A percentile compares a stretch with the other conserved stretches of the same genome.
Evolutionary conservation across 2,797 vertebrate species (phyloP).

Genomic region (Sebastes glaucus): DNA sequence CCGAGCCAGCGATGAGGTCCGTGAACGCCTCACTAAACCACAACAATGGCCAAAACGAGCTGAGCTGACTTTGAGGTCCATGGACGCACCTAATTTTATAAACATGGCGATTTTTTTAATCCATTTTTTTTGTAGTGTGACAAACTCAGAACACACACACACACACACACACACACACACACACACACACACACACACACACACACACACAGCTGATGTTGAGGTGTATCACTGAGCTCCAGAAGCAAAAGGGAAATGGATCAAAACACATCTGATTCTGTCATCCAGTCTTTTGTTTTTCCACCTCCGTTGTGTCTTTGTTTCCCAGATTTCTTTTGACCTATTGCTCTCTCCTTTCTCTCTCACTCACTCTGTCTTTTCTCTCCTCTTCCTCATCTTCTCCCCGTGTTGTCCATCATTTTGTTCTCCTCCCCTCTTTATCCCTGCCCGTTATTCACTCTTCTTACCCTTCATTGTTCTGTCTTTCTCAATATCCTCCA

Average conservation of each 20-base stretch:
- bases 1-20: no score
- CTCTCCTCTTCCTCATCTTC: not conserved
- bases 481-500: not conserved
- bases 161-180: no score
- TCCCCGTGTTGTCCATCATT: not conserved
- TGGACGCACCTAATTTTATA: no score
- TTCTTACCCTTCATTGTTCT: not conserved
- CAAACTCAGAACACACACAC: no score
- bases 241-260: slow-evolving; percentile 29
- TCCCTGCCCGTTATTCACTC: not conserved
- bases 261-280: slow-evolving; percentile 35
- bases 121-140: no score
- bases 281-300: slow-evolving; percentile 38
- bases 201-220: not conserved
- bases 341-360: not conserved
- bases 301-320: slow-evolving; percentile 14
- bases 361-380: not conserved
- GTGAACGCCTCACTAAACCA: no score
- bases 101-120: no score
- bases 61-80: no score
- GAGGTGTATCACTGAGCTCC: slow-evolving; percentile 48
- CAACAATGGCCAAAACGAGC: no score
- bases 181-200: no score
- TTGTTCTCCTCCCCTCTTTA: not conserved
- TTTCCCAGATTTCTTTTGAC: slow-evolving; percentile 11